Base-by-base conservation (phyloP, 1,140 invertebrate genomes). In the Euura lappo region DNA sequence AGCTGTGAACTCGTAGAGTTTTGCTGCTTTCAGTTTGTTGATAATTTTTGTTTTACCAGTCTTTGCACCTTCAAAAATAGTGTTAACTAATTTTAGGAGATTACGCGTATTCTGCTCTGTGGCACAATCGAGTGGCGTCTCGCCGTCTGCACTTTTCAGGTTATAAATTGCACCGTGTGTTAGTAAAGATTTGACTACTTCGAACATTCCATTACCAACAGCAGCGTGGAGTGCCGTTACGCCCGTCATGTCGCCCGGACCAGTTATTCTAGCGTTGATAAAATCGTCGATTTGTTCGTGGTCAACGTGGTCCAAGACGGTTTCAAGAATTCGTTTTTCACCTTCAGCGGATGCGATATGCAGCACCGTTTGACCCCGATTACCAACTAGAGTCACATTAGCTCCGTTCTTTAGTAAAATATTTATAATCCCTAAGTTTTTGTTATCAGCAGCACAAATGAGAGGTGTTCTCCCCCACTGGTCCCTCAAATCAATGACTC, bases 341-440 rank as follows among this genome's bases (percentile, higher is more conserved):
- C 75, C 74, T 64, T 69, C 10, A 3, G 51, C 46, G 60, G 73
- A 72, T 44, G 77, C 79, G 47, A 46, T 43, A 69, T 80, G 77
- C 44, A 80, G 69, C 66, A 77, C 73, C 64, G 75, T 93, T 80
- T 93, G 91, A 71, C 91, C 90, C 89, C 96, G 96, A 88, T 95
- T 96, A 81, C 92, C 94, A 42, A 88, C 80, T 71, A 65, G 67
- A 45, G 8, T 75, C 64, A 65, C 45, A 65, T 76, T 51, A n/a
- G 73, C 73, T 60, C 71, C 75, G 46, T 76, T 11, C 46, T 72
- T 51, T 10, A 79, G 64, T 28, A 77, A 42, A 45, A 75, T 5
- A 7, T 76, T 44, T 44, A 45, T 67, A 46, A 76, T 72, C 2
- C 74, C 13, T 64, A 69, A 51, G 43, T 74, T 68, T 64, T 71